phyloP scores from a whole-genome alignment of 2,113 vertebrate species.

The Engystomops pustulosus region DNA sequence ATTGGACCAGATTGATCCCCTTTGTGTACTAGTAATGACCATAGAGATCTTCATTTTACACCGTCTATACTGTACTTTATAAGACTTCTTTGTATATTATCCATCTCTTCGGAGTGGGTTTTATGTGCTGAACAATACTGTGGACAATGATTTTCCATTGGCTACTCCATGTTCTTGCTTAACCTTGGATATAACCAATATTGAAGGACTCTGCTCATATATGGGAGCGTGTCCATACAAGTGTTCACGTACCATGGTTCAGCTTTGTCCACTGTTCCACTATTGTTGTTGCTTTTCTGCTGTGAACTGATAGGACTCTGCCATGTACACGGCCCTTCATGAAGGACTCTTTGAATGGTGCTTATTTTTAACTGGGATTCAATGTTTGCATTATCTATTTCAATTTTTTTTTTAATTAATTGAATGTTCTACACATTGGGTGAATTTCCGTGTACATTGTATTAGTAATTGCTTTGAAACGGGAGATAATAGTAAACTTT shows the following conservation, averaged over 20 bases:
- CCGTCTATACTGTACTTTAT: not conserved
- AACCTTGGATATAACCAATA: not conserved
- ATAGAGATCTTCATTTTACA: constrained; percentile 3
- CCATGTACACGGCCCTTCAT: not conserved
- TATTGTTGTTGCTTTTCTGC: not conserved
- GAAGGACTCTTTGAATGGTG: not conserved
- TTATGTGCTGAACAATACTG: not conserved
- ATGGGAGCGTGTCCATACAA: not conserved
- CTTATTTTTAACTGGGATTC: not conserved
- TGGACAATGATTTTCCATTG: too few relatives aligned
- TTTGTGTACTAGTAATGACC: not conserved
- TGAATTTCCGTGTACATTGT: too few relatives aligned
- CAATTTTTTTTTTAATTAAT: too few relatives aligned
- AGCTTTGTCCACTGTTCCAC: not conserved
- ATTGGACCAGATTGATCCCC: not conserved
- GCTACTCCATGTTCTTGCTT: not conserved
- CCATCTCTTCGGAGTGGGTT: not conserved
- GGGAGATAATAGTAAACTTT: too few relatives aligned
- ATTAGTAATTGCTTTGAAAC: too few relatives aligned
- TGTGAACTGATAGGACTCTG: not conserved
- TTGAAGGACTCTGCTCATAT: not conserved
- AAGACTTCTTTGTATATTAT: not conserved
- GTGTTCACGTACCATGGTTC: not conserved
- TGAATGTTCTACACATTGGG: too few relatives aligned
- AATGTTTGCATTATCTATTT: not conserved